Percentiles rank a stretch among this genome's conserved stretches.
Conservation (phyloP, 2,888 invertebrate species). For the Coenonympha arcania region DNA sequence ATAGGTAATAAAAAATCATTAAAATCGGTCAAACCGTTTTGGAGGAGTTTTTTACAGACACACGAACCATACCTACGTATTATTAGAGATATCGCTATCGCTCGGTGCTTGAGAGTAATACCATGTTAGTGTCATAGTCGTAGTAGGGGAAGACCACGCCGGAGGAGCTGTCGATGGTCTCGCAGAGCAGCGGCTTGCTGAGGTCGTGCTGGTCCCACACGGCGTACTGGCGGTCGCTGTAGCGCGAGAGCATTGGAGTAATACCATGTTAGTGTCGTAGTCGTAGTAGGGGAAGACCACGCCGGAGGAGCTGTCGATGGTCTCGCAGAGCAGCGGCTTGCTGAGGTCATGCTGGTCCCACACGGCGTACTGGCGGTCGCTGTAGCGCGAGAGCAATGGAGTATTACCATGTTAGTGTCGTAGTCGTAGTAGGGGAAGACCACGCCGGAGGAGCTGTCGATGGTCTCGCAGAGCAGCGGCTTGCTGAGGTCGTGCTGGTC, state of each 20-base stretch:
- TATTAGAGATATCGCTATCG: too few relatives aligned
- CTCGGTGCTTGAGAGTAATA: too few relatives aligned
- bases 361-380: conserved; percentile 92
- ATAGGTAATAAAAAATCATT: background rate
- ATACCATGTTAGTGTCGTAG: conserved; percentile 89
- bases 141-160: conserved; percentile 94
- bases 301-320: conserved; percentile 87
- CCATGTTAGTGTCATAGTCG: conserved; percentile 92
- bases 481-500: conserved; percentile 79
- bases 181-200: conserved; percentile 77
- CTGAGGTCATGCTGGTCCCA: conserved; percentile 84
- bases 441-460: conserved; percentile 88
- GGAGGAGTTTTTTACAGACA: too few relatives aligned
- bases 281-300: conserved; percentile 96
- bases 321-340: conserved; percentile 79
- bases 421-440: conserved; percentile 94
- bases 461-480: conserved; percentile 81
- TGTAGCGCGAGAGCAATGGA: conserved; percentile 94
- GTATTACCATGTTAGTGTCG: too few relatives aligned
- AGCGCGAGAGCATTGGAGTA: conserved; percentile 94
- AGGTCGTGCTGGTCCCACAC: conserved; percentile 85
- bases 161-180: conserved; percentile 86
- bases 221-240: conserved; percentile 94
- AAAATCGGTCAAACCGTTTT: too few relatives aligned
- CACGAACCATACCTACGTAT: too few relatives aligned